Conservation (phyloP, 2,797 vertebrate genomes). For the Smutsia temminckii region DNA sequence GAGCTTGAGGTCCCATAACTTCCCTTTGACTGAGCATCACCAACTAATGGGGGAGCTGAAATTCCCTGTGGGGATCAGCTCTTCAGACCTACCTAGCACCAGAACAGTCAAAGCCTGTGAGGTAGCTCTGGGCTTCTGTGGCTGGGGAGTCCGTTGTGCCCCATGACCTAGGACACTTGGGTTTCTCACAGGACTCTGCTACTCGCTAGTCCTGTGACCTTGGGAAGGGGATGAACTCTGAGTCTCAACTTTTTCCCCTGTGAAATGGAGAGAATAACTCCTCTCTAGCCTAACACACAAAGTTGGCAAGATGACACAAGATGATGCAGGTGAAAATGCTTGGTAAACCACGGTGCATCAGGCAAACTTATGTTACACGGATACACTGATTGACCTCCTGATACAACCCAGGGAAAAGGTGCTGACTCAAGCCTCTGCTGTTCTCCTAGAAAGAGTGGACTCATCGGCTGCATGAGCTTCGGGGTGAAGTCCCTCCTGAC, state of each 20-base stretch:
- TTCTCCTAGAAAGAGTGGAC: slow-evolving; percentile 73
- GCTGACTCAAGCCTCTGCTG: slow-evolving; percentile 27
- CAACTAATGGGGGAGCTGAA: not conserved
- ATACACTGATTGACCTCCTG: not conserved
- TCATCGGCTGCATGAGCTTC: slow-evolving; percentile 95
- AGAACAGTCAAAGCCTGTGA: not conserved
- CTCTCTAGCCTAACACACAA: not conserved
- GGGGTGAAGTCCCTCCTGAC: slow-evolving; percentile 90
- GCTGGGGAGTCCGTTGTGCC: not conserved
- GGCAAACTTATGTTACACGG: not conserved
- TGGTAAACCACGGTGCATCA: fast-evolving
- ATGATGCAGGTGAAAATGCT: not conserved
- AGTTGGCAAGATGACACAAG: not conserved
- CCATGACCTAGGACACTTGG: too few relatives aligned
- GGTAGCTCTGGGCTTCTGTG: not conserved
- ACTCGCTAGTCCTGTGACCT: not conserved
- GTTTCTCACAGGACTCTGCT: not conserved
- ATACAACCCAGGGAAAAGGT: fast-evolving
- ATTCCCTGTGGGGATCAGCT: not conserved
- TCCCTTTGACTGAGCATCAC: not conserved
- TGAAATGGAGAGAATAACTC: not conserved
- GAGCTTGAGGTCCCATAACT: not conserved
- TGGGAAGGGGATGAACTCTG: not conserved
- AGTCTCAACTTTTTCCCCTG: not conserved
- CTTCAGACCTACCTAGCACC: not conserved